Conservation (phyloP, 2,797 vertebrate species). For the Trematocara caparti region DNA sequence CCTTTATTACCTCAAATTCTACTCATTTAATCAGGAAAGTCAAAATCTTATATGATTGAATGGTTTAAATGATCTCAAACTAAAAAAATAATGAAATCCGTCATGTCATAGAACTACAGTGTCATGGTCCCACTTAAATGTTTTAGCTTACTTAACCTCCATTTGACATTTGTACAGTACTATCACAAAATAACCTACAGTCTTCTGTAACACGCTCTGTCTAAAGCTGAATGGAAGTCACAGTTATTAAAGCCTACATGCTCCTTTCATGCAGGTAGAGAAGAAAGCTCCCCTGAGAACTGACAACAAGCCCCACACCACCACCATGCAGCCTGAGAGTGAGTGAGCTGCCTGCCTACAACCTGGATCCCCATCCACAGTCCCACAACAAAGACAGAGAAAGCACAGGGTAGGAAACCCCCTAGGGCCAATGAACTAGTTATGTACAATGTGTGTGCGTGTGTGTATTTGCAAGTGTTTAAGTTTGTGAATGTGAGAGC, state of each 20-base stretch:
- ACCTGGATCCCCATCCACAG: constrained; percentile 54
- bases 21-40: neutral
- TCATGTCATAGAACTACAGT: neutral
- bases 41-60: neutral
- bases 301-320: constrained; percentile 63
- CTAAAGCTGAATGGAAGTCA: constrained; percentile 28
- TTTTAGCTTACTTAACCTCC: neutral
- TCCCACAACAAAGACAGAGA: constrained; percentile 55
- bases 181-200: constrained; percentile 4
- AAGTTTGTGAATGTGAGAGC: neutral
- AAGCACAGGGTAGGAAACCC: constrained; percentile 56
- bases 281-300: constrained; percentile 62
- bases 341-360: constrained; percentile 71
- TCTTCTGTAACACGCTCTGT: constrained; percentile 24
- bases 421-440: constrained; percentile 28
- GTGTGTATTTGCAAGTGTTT: neutral
- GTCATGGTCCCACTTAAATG: neutral
- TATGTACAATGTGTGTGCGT: constrained; percentile 1
- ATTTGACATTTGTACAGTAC: neutral
- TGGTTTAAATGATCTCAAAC: neutral
- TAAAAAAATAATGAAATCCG: neutral
- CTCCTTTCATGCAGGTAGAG: constrained; percentile 52
- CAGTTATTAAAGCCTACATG: constrained; percentile 46
- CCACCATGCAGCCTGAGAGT: constrained; percentile 55
- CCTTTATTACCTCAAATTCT: neutral